These are phyloP conservation scores for Rhinatrema bivittatum DNA, from an alignment of 2,797 vertebrate species.

Conservation along the genomic window DNA sequence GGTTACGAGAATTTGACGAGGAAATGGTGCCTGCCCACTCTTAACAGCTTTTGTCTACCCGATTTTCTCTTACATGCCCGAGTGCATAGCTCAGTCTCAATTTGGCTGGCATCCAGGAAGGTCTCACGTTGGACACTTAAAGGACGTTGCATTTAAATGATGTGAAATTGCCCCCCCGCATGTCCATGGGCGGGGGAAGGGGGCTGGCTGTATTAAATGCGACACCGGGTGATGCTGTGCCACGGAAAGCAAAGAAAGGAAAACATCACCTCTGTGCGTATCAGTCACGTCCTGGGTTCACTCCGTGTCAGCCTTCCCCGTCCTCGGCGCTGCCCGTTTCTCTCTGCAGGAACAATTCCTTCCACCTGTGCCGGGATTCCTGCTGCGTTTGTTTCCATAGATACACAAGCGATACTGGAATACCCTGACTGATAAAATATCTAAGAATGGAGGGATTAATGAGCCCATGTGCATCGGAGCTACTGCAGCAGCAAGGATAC, in stretches of 20 bases:
- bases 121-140: slow-evolving; percentile 5
- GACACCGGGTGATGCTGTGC: background rate
- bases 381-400: background rate
- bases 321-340: no score
- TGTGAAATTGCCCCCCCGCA: background rate
- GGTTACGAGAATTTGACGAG: no score
- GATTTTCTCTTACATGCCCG: slow-evolving; percentile 1
- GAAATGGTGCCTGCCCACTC: slow-evolving; percentile 9
- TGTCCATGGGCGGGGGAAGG: no score
- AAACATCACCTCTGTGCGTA: slow-evolving; percentile 1
- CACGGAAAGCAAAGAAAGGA: slow-evolving; percentile 4
- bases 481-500: background rate
- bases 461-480: background rate
- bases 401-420: background rate
- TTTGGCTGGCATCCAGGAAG: slow-evolving; percentile 15
- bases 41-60: slow-evolving; percentile 24
- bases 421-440: background rate
- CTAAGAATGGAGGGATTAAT: background rate
- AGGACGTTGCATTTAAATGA: slow-evolving; percentile 1
- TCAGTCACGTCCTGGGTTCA: background rate
- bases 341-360: background rate
- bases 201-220: background rate
- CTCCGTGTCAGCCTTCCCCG: no score
- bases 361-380: background rate
- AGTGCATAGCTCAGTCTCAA: slow-evolving; percentile 6